phyloP scores from a whole-genome alignment of 1,140 invertebrate genomes.

The Drosophila willistoni region DNA sequence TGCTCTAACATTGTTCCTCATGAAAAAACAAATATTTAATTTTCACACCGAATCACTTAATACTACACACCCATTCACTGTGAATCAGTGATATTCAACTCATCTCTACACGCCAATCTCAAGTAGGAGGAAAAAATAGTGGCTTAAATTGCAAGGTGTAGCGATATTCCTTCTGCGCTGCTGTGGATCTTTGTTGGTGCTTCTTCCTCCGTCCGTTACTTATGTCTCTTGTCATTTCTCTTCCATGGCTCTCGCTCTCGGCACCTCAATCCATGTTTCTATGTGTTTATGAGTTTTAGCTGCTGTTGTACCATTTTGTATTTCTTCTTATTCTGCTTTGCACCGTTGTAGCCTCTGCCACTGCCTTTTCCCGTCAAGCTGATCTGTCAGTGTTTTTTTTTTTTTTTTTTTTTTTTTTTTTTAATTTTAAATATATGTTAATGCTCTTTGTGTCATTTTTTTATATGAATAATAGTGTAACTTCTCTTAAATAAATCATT shows the following conservation, averaged over 20 bases:
- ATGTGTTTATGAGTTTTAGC: slow-evolving; percentile 27
- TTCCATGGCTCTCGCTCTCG: slow-evolving; percentile 20
- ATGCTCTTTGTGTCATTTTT: slow-evolving; percentile 33
- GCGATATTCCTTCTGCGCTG: slow-evolving; percentile 52
- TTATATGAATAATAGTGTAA: no score
- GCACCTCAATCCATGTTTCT: slow-evolving; percentile 3
- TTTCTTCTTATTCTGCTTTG: slow-evolving; percentile 76
- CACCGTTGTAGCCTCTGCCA: slow-evolving; percentile 76
- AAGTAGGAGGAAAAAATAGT: slow-evolving; percentile 69
- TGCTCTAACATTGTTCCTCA: no score
- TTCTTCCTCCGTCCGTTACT: slow-evolving; percentile 77
- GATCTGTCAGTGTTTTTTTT: slow-evolving; percentile 69
- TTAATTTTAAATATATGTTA: slow-evolving; percentile 62
- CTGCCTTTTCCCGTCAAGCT: slow-evolving; percentile 45
- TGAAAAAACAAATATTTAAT: no score
- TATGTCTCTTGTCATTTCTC: slow-evolving; percentile 66
- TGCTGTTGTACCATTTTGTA: slow-evolving; percentile 75
- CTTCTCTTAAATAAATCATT: no score
- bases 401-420: slow-evolving; percentile 71
- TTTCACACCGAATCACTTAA: neutral
- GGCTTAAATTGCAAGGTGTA: slow-evolving; percentile 80
- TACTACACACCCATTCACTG: neutral
- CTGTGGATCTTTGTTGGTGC: slow-evolving; percentile 76
- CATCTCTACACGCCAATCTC: slow-evolving; percentile 36
- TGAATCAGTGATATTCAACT: slow-evolving; percentile 32